Conservation (phyloP, 1,140 invertebrate species). For the Aphaenogaster rudis region DNA sequence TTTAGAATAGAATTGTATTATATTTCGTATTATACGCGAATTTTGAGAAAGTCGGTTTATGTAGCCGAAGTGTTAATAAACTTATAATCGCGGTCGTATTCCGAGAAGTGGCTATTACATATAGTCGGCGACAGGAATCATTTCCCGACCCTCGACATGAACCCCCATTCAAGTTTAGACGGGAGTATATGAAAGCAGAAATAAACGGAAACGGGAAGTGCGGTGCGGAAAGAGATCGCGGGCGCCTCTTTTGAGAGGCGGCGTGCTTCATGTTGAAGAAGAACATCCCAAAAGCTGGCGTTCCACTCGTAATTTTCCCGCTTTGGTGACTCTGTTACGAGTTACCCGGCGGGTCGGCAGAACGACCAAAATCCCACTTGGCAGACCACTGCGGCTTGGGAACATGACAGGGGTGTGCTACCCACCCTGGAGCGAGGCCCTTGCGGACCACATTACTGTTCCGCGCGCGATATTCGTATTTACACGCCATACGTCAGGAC, state of each 20-base stretch:
- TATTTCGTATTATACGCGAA: background rate
- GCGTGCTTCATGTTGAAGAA: slow-evolving; percentile 35
- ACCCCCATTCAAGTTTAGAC: slow-evolving; percentile 42
- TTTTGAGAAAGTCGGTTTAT: background rate
- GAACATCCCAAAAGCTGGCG: slow-evolving; percentile 60
- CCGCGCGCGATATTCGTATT: slow-evolving; percentile 70
- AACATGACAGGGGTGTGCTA: slow-evolving; percentile 64
- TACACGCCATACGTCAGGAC: slow-evolving; percentile 61
- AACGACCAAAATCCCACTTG: slow-evolving; percentile 71
- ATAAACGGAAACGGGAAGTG: slow-evolving; percentile 54
- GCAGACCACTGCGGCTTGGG: slow-evolving; percentile 68
- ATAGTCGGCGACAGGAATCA: slow-evolving; percentile 40
- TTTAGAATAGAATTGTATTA: background rate
- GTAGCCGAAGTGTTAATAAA: background rate
- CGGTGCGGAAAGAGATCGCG: slow-evolving; percentile 51
- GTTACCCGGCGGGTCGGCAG: slow-evolving; percentile 58
- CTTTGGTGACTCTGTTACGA: slow-evolving; percentile 72
- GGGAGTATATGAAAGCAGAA: slow-evolving; percentile 42
- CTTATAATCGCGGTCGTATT: slow-evolving; percentile 2
- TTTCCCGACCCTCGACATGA: slow-evolving; percentile 19
- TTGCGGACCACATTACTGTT: slow-evolving; percentile 57
- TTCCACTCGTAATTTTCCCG: slow-evolving; percentile 71
- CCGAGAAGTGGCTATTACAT: slow-evolving; percentile 28
- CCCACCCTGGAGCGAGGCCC: slow-evolving; percentile 13
- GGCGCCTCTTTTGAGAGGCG: slow-evolving; percentile 40